phyloP scores from a whole-genome alignment of 2,113 vertebrate species.

The Rhinichthys klamathensis region DNA sequence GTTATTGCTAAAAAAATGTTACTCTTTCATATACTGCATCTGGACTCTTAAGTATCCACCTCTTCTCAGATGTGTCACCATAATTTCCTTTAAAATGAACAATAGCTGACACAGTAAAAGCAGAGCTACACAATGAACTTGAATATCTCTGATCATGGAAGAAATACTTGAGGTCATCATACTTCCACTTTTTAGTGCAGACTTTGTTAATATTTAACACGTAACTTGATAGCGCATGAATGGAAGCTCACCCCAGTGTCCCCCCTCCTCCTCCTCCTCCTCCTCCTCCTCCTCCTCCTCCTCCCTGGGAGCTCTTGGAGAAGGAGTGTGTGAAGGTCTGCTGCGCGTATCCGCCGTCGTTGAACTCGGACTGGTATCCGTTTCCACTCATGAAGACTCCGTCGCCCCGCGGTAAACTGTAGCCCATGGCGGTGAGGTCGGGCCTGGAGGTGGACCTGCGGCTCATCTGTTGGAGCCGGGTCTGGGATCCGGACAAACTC shows the following conservation, averaged over 20 bases:
- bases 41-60: not conserved
- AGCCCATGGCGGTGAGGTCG: slow-evolving; percentile 61
- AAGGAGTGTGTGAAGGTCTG: not conserved
- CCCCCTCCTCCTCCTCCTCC: slow-evolving; percentile 45
- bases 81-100: not conserved
- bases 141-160: not conserved
- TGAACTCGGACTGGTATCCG: slow-evolving; percentile 26
- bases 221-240: not conserved
- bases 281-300: slow-evolving; percentile 67
- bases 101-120: not conserved
- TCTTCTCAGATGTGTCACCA: not conserved
- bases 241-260: not conserved
- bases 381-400: slow-evolving; percentile 2
- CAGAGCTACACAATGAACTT: not conserved
- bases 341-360: slow-evolving; percentile 55
- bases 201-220: not conserved
- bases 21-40: not conserved
- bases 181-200: not conserved
- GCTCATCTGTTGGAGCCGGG: slow-evolving; percentile 48
- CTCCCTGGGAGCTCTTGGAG: slow-evolving; percentile 62
- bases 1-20: no score
- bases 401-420: slow-evolving; percentile 46
- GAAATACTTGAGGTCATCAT: not conserved
- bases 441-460: slow-evolving; percentile 65
- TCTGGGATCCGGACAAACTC: slow-evolving; percentile 65